These are phyloP conservation scores for Lasioglossum morio DNA, from an alignment of 2,888 invertebrate genomes.

Conservation along the genomic window DNA sequence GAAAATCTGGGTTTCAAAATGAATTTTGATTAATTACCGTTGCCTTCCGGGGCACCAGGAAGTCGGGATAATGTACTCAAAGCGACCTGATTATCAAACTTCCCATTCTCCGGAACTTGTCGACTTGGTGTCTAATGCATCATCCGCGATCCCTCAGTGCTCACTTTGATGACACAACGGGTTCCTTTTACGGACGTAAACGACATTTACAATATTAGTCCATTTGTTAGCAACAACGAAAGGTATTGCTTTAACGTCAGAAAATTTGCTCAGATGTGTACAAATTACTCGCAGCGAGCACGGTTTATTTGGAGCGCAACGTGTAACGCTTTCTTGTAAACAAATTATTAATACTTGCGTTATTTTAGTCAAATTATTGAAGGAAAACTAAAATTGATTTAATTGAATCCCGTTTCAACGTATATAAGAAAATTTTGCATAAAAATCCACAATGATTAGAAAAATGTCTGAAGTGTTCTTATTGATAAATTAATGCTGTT, in stretches of 20 bases:
- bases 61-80: constrained; percentile 57
- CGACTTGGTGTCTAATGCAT: constrained; percentile 51
- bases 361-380: not conserved
- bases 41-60: constrained; percentile 9
- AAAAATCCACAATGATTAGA: not conserved
- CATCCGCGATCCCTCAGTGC: constrained; percentile 23
- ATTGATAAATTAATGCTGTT: not conserved
- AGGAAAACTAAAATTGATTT: not conserved
- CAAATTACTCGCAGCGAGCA: not conserved
- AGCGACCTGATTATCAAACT: constrained; percentile 55
- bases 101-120: constrained; percentile 41
- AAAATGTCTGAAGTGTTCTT: not conserved
- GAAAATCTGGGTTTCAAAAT: constrained; percentile 17
- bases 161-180: not conserved
- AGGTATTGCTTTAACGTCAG: not conserved
- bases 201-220: not conserved
- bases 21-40: constrained; percentile 49
- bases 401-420: not conserved
- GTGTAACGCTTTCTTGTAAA: not conserved
- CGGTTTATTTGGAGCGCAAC: not conserved
- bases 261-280: not conserved
- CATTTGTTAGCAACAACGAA: not conserved
- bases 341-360: not conserved
- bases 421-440: not conserved
- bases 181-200: not conserved